A percentile compares a stretch with the other conserved stretches of the same genome.
Conservation (phyloP, 2,113 vertebrate species). For the Chrysochloris asiatica region DNA sequence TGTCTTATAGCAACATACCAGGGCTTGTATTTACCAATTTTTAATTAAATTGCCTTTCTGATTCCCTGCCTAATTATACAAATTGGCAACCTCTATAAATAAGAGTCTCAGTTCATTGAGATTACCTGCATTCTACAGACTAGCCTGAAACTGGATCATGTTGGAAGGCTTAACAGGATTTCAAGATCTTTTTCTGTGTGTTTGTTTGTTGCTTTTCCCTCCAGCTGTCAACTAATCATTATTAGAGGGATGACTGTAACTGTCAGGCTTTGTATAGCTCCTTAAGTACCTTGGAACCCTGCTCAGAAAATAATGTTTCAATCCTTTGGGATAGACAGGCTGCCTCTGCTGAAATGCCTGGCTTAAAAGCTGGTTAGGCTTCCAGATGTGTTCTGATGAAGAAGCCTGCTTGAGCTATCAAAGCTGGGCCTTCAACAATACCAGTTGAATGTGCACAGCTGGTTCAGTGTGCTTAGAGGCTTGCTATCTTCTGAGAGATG, state of each 20-base stretch:
- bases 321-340: not conserved
- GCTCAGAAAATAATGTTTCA: not conserved
- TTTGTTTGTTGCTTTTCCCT: not conserved
- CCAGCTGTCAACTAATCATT: not conserved
- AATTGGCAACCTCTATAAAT: not conserved
- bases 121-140: constrained; percentile 16
- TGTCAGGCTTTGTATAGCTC: not conserved
- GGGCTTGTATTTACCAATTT: no score
- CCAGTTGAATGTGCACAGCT: constrained; percentile 14
- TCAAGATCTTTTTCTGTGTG: not conserved
- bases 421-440: not conserved
- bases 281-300: not conserved
- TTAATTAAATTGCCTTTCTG: no score
- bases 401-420: not conserved
- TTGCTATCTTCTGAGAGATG: not conserved
- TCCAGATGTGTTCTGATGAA: not conserved
- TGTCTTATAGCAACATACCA: no score
- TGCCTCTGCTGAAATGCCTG: not conserved
- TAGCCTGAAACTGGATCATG: not conserved
- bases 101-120: not conserved
- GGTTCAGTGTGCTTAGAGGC: not conserved
- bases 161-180: not conserved
- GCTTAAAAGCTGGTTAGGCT: not conserved
- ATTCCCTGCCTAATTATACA: not conserved
- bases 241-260: not conserved